Conservation (phyloP, 2,113 vertebrate species). For the Ammodytes marinus region DNA sequence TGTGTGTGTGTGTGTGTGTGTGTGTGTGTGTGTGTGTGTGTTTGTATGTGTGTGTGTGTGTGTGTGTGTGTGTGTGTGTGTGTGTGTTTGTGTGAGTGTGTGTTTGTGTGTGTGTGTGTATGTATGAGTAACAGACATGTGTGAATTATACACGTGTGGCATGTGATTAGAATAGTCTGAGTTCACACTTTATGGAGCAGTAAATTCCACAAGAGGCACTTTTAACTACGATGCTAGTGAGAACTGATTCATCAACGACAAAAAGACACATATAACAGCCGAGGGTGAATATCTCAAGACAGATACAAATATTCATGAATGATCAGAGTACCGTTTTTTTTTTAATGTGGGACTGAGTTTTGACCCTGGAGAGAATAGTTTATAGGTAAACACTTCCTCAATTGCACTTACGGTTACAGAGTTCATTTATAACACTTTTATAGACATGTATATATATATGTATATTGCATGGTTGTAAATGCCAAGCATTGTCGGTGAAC, state of each 20-base stretch:
- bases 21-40: not conserved
- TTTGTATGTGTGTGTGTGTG: not conserved
- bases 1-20: not conserved
- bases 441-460: not conserved
- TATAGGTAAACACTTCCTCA: constrained; percentile 42
- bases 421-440: constrained; percentile 40
- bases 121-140: constrained; percentile 7
- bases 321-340: not conserved
- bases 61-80: not conserved
- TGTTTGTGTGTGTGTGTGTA: not conserved
- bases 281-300: constrained; percentile 19
- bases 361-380: not conserved
- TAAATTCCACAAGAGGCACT: constrained; percentile 42
- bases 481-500: not conserved
- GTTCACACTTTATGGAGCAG: constrained; percentile 11
- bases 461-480: constrained; percentile 13
- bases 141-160: constrained; percentile 46
- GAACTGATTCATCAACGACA: constrained; percentile 38
- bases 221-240: not conserved
- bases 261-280: not conserved
- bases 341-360: constrained; percentile 11
- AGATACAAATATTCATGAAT: not conserved
- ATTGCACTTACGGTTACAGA: not conserved
- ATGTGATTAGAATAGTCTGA: constrained; percentile 38
- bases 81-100: constrained; percentile 2